phyloP scores from a whole-genome alignment of 2,113 vertebrate species.

The Erythrocercus mccallii region DNA sequence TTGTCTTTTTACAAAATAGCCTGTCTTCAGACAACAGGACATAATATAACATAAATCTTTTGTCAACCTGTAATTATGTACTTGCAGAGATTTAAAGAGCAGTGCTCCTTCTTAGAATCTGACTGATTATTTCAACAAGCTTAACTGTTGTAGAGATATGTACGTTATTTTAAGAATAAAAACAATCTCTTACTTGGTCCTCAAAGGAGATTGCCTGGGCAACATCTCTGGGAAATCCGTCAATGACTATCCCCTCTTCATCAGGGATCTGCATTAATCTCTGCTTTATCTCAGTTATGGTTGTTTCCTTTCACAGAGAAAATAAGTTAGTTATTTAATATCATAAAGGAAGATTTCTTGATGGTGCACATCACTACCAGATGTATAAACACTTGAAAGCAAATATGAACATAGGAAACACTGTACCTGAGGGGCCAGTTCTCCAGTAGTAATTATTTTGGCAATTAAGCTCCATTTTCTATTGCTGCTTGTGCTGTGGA shows the following conservation, averaged over 20 bases:
- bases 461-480: constrained; percentile 98
- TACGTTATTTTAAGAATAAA: constrained; percentile 38
- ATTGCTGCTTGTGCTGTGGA: constrained; percentile 95
- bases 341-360: background rate
- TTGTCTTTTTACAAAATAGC: background rate
- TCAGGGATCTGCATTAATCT: constrained; percentile 97
- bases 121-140: background rate
- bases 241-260: constrained; percentile 92
- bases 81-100: constrained; percentile 3
- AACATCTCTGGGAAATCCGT: constrained; percentile 95
- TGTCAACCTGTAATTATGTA: background rate
- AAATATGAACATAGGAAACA: background rate
- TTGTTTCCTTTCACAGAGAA: constrained; percentile 86
- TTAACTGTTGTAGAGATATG: background rate
- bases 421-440: constrained; percentile 94
- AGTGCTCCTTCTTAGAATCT: constrained; percentile 25
- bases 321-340: background rate
- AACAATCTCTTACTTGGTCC: constrained; percentile 86
- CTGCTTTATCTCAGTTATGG: constrained; percentile 99
- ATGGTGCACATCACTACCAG: background rate
- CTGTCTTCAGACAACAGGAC: background rate
- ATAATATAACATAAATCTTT: background rate
- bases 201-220: constrained; percentile 97
- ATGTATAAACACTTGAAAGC: background rate
- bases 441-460: constrained; percentile 98